phyloP scores from a whole-genome alignment of 2,888 invertebrate genomes.

The Halictus ligatus region DNA sequence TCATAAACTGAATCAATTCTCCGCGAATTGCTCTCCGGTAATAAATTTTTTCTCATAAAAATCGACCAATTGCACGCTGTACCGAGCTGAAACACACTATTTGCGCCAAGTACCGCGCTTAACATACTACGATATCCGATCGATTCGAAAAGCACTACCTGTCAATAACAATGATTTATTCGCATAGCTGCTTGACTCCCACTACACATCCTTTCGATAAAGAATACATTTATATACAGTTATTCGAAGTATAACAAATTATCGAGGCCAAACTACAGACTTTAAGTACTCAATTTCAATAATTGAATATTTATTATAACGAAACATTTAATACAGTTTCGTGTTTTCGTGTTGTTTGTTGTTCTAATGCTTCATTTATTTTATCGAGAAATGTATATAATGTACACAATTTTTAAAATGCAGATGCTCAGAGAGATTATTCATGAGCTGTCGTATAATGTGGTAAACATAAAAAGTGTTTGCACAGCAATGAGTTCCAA shows the following conservation, averaged over 20 bases:
- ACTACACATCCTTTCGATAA: neutral
- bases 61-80: neutral
- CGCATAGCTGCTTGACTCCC: neutral
- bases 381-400: too few relatives aligned
- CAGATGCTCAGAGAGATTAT: too few relatives aligned
- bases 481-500: too few relatives aligned
- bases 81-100: neutral
- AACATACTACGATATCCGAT: constrained; percentile 5
- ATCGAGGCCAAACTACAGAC: neutral
- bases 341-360: too few relatives aligned
- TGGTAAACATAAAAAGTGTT: too few relatives aligned
- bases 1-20: neutral
- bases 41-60: constrained; percentile 2
- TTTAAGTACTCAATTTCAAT: neutral
- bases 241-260: neutral
- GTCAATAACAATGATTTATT: neutral
- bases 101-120: neutral
- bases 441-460: too few relatives aligned
- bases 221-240: neutral
- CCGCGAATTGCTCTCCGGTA: neutral
- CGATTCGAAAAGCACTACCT: neutral
- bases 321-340: too few relatives aligned
- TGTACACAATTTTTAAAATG: too few relatives aligned
- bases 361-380: too few relatives aligned
- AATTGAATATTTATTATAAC: neutral